A percentile compares a stretch with the other conserved stretches of the same genome.
Evolutionary conservation across 2,888 invertebrate genomes (phyloP).

Genomic region (Zaprionus obscuricornis): DNA sequence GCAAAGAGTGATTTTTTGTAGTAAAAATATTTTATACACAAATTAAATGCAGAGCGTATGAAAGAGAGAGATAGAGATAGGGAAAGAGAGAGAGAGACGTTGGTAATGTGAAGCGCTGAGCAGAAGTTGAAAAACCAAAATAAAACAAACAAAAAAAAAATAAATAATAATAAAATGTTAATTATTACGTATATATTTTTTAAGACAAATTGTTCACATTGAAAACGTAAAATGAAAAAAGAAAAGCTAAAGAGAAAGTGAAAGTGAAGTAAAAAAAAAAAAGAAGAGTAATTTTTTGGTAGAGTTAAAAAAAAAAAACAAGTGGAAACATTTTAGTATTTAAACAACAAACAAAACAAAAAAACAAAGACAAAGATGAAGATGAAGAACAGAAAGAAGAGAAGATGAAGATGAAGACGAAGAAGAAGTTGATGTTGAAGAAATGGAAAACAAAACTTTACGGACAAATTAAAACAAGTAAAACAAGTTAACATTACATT

Average conservation of each 20-base stretch:
- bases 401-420: too few species aligned
- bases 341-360: too few species aligned
- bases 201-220: constrained; percentile 77
- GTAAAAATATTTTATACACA: constrained; percentile 76
- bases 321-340: constrained; percentile 45
- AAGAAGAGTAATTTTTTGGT: constrained; percentile 4
- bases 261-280: constrained; percentile 8
- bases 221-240: constrained; percentile 40
- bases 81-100: too few species aligned
- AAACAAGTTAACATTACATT: constrained; percentile 83
- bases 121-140: constrained; percentile 27
- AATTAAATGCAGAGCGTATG: constrained; percentile 34
- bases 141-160: constrained; percentile 16
- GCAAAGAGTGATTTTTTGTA: constrained; percentile 80
- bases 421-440: too few species aligned
- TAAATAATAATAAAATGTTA: constrained; percentile 68
- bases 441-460: constrained; percentile 72
- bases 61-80: background rate
- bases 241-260: constrained; percentile 6
- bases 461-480: constrained; percentile 81
- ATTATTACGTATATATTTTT: constrained; percentile 80
- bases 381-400: too few species aligned
- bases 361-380: too few species aligned
- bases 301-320: constrained; percentile 10
- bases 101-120: too few species aligned